These are phyloP conservation scores for Kobus ellipsiprymnus DNA, from an alignment of 2,113 vertebrate species.

Conservation along the genomic window DNA sequence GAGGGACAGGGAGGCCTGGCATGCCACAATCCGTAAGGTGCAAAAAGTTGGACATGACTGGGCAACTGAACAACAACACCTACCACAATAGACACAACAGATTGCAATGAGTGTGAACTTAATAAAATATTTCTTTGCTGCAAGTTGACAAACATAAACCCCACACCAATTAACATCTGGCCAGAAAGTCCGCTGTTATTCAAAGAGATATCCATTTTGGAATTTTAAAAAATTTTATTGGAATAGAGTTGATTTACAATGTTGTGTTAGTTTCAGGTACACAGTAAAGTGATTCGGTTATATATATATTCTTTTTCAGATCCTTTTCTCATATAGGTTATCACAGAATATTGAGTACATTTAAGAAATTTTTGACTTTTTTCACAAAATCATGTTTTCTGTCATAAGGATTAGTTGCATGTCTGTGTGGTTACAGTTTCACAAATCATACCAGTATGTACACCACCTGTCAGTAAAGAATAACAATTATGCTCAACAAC, in stretches of 20 bases:
- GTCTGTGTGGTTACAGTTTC: background rate
- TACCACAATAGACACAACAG: background rate
- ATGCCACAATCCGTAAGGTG: rapidly evolving
- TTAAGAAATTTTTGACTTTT: background rate
- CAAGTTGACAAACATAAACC: background rate
- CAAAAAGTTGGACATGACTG: background rate
- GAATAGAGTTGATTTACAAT: background rate
- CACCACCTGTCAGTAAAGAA: background rate
- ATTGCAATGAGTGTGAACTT: background rate
- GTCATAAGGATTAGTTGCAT: background rate
- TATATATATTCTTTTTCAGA: background rate
- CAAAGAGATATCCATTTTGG: background rate
- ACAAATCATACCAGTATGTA: background rate
- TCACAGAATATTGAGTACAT: background rate
- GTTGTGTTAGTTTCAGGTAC: background rate
- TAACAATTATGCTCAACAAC: background rate
- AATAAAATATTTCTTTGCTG: background rate
- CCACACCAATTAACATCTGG: background rate
- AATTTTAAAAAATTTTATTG: background rate
- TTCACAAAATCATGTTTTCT: background rate
- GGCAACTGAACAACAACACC: background rate
- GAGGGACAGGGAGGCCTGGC: background rate
- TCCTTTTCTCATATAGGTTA: background rate
- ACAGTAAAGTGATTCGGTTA: background rate
- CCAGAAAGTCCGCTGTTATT: constrained; percentile 15